Evolutionary conservation across 1,140 invertebrate species (phyloP).

Genomic region (Lordiphosa stackelbergi): DNA sequence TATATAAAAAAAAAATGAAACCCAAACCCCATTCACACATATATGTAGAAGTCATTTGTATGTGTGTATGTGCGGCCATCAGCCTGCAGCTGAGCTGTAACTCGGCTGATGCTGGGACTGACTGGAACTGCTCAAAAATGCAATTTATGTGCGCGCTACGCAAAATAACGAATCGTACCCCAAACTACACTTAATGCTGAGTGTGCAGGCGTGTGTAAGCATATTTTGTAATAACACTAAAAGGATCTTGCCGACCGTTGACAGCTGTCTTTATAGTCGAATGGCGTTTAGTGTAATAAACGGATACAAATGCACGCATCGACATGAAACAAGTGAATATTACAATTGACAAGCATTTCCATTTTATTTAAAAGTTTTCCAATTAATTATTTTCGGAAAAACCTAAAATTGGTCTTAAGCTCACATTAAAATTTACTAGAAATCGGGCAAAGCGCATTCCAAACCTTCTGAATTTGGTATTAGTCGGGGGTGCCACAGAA

Average conservation of each 20-base stretch:
- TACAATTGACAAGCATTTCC: no score
- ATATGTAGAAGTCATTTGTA: background rate
- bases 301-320: constrained; percentile 8
- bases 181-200: constrained; percentile 58
- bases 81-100: constrained; percentile 36
- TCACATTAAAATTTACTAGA: no score
- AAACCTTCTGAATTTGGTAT: no score
- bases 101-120: constrained; percentile 12
- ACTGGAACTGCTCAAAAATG: constrained; percentile 67
- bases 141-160: constrained; percentile 64
- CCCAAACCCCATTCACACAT: constrained; percentile 4
- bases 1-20: constrained; percentile 12
- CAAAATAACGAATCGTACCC: constrained; percentile 69
- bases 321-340: background rate
- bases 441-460: no score
- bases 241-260: constrained; percentile 51
- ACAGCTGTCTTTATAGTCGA: constrained; percentile 20
- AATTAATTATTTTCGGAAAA: no score
- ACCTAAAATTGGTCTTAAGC: no score
- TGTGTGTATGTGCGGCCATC: background rate
- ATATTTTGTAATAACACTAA: constrained; percentile 69
- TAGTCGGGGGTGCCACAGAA: no score
- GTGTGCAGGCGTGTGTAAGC: constrained; percentile 20
- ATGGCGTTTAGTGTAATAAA: constrained; percentile 43
- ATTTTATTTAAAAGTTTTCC: no score